These are phyloP conservation scores for Ophion costatus DNA, from an alignment of 2,888 invertebrate species.

Conservation along the genomic window DNA sequence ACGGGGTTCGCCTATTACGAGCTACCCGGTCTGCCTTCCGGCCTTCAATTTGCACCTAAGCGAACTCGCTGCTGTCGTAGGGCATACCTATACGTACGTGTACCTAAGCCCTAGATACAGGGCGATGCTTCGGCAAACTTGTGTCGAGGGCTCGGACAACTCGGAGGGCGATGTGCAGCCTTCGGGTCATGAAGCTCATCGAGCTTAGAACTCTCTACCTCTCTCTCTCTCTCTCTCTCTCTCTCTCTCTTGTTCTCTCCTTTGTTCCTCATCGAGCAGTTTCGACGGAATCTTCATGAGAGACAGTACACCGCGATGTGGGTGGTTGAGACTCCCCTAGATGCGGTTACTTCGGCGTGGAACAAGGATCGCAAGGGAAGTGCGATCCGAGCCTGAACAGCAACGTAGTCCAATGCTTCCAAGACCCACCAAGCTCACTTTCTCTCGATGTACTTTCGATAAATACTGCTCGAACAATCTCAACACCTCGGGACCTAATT, in stretches of 20 bases:
- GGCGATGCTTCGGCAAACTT: conserved; percentile 53
- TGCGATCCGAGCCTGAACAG: no score
- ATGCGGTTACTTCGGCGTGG: conserved; percentile 7
- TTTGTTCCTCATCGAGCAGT: conserved; percentile 31
- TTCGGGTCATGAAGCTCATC: conserved; percentile 60
- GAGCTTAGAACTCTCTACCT: conserved; percentile 60
- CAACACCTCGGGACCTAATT: no score
- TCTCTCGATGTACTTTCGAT: no score
- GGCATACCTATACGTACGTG: background rate
- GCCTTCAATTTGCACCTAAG: conserved; percentile 73
- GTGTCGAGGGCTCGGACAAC: conserved; percentile 55
- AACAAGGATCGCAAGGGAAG: conserved; percentile 1
- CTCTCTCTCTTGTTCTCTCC: no score
- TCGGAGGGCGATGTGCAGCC: conserved; percentile 43
- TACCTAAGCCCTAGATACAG: conserved; percentile 27
- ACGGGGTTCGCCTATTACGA: conserved; percentile 56
- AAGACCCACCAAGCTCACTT: no score
- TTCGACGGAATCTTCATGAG: conserved; percentile 47
- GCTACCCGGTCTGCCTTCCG: conserved; percentile 62
- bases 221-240: conserved; percentile 51
- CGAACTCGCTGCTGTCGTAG: conserved; percentile 60
- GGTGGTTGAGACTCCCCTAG: conserved; percentile 17
- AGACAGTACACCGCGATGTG: conserved; percentile 18
- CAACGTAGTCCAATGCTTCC: no score
- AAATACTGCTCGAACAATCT: no score